Evolutionary conservation across 2,113 vertebrate species (phyloP).

Genomic region (Odontesthes bonariensis): DNA sequence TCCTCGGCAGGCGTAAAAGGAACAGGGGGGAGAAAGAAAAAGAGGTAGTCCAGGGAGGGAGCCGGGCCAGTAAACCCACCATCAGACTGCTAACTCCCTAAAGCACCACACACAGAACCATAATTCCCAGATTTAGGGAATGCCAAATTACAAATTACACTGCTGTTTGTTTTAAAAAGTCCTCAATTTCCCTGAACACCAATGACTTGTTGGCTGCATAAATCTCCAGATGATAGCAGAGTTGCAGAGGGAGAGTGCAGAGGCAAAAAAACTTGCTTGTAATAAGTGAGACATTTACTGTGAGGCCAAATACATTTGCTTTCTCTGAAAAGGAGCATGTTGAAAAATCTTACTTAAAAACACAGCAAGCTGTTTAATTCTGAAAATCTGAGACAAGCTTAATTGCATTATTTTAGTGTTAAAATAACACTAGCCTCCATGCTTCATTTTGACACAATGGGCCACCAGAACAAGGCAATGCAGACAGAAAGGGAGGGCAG

Average conservation of each 20-base stretch:
- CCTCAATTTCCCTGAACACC: slow-evolving; percentile 72
- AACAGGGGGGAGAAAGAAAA: slow-evolving; percentile 52
- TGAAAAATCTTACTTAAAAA: slow-evolving; percentile 63
- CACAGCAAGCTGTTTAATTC: slow-evolving; percentile 72
- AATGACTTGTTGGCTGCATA: slow-evolving; percentile 75
- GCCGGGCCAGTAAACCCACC: slow-evolving; percentile 73
- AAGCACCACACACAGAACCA: slow-evolving; percentile 69
- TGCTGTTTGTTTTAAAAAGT: slow-evolving; percentile 81
- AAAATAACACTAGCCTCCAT: slow-evolving; percentile 57
- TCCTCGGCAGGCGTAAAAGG: slow-evolving; percentile 76
- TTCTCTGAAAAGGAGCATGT: slow-evolving; percentile 46
- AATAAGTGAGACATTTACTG: slow-evolving; percentile 66
- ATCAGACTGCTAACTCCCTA: slow-evolving; percentile 75
- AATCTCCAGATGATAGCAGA: slow-evolving; percentile 72
- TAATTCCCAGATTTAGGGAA: slow-evolving; percentile 80
- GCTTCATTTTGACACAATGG: slow-evolving; percentile 63
- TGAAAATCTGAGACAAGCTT: slow-evolving; percentile 63
- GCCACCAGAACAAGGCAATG: slow-evolving; percentile 40
- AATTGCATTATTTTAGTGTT: slow-evolving; percentile 66
- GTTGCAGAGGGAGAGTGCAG: slow-evolving; percentile 48
- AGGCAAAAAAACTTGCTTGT: slow-evolving; percentile 40
- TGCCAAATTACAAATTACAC: slow-evolving; percentile 81
- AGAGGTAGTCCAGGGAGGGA: slow-evolving; percentile 53
- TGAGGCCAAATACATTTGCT: slow-evolving; percentile 48
- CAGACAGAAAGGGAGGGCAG: slow-evolving; percentile 45